A percentile compares a stretch with the other conserved stretches of the same genome.
Evolutionary conservation across 1,140 invertebrate species (phyloP).

Genomic region (Zaprionus taronus): DNA sequence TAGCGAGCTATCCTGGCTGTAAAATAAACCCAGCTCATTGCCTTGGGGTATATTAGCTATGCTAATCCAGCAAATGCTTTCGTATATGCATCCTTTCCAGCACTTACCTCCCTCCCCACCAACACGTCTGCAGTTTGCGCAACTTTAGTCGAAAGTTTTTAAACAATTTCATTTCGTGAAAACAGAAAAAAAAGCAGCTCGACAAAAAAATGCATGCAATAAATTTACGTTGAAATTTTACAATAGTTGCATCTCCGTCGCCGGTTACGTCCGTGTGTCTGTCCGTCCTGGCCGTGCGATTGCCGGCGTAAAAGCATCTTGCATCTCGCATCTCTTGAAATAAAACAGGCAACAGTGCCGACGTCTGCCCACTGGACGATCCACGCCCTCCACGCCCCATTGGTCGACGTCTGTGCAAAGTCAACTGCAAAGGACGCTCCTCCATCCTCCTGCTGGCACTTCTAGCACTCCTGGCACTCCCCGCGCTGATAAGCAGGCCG

Average conservation of each 20-base stretch:
- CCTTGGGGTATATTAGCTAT: neutral
- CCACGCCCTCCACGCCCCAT: neutral
- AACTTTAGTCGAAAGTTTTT: constrained; percentile 11
- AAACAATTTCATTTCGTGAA: constrained; percentile 8
- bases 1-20: neutral
- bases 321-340: constrained; percentile 36
- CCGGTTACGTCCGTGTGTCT: constrained; percentile 16
- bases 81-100: neutral
- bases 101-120: neutral
- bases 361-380: constrained; percentile 15
- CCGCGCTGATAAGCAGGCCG: constrained; percentile 55
- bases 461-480: neutral
- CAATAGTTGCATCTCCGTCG: constrained; percentile 70
- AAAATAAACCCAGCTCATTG: neutral
- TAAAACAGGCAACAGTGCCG: constrained; percentile 46
- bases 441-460: neutral
- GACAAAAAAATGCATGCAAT: constrained; percentile 68
- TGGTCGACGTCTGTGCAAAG: constrained; percentile 13
- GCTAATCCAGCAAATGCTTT: neutral
- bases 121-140: neutral
- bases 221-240: constrained; percentile 76
- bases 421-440: constrained; percentile 13
- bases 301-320: constrained; percentile 19
- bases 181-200: constrained; percentile 17
- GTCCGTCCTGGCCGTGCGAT: constrained; percentile 26